These are phyloP conservation scores for Ovis canadensis DNA, from an alignment of 2,113 vertebrate species.

Conservation along the genomic window DNA sequence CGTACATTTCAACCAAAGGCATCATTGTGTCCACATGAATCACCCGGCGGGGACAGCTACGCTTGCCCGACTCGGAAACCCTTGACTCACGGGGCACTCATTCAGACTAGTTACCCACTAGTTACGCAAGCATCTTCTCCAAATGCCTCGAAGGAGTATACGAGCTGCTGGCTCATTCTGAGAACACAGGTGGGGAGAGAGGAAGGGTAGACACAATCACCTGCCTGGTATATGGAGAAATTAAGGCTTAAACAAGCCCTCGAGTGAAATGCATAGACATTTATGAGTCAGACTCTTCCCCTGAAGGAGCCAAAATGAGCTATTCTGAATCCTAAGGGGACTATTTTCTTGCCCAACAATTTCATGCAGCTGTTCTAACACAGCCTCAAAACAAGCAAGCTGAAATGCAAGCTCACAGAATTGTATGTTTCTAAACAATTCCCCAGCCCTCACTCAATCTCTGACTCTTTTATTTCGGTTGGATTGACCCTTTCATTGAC, in stretches of 20 bases:
- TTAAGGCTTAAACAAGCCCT: not conserved
- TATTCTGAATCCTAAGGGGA: not conserved
- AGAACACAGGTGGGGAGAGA: not conserved
- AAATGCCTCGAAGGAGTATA: not conserved
- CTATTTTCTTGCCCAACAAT: not conserved
- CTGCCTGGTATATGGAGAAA: not conserved
- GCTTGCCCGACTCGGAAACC: not conserved
- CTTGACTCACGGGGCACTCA: slow-evolving; percentile 48
- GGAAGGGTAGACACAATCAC: not conserved
- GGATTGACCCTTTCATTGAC: not conserved
- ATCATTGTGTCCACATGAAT: not conserved
- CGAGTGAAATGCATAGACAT: not conserved
- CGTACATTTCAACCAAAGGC: not conserved
- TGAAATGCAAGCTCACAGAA: not conserved
- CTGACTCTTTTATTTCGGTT: not conserved
- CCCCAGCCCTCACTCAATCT: not conserved
- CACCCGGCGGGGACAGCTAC: not conserved
- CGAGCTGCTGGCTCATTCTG: not conserved
- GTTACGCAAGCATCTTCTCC: not conserved
- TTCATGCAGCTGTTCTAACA: not conserved
- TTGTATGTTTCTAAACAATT: not conserved
- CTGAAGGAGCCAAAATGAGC: not conserved
- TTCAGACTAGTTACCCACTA: not conserved
- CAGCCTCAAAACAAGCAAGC: not conserved
- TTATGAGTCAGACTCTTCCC: not conserved